Evolutionary conservation across 2,113 vertebrate genomes (phyloP).

Genomic region (Charina bottae): DNA sequence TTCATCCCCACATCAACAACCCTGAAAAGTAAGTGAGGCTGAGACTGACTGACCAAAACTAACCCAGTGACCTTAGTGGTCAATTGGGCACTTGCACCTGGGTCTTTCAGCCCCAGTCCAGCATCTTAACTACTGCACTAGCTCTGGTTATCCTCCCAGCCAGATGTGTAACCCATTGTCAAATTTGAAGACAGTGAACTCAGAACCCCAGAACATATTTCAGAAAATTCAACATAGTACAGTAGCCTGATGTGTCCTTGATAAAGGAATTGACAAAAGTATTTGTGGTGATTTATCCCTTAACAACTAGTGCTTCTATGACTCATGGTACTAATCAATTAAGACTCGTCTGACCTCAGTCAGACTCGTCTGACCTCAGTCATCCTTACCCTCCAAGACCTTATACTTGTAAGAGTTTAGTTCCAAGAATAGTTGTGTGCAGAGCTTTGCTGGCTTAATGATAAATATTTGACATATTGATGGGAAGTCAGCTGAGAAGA

Average conservation of each 20-base stretch:
- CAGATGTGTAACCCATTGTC: constrained; percentile 15
- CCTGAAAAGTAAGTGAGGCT: background rate
- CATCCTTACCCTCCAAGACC: background rate
- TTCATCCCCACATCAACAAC: background rate
- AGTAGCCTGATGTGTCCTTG: constrained; percentile 57
- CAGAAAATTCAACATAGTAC: constrained; percentile 40
- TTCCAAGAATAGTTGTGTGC: constrained; percentile 48
- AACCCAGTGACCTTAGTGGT: background rate
- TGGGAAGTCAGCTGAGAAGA: background rate
- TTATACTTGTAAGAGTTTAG: constrained; percentile 55
- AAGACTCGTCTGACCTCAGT: constrained; percentile 26
- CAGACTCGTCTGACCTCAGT: background rate
- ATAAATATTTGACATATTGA: background rate
- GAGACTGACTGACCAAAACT: background rate
- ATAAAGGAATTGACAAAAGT: constrained; percentile 54
- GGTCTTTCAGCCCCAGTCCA: background rate
- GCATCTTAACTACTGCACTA: background rate
- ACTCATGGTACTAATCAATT: constrained; percentile 68
- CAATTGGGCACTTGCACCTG: background rate
- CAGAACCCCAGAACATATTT: constrained; percentile 46
- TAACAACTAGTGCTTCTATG: constrained; percentile 47
- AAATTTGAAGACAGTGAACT: constrained; percentile 24
- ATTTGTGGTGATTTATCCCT: constrained; percentile 67
- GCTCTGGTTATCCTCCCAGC: background rate
- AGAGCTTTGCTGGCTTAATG: constrained; percentile 16